Evolutionary conservation across 2,888 invertebrate species (phyloP), one percentile per base, ranked within the genome.

Genomic region (Chouioia cunea): DNA sequence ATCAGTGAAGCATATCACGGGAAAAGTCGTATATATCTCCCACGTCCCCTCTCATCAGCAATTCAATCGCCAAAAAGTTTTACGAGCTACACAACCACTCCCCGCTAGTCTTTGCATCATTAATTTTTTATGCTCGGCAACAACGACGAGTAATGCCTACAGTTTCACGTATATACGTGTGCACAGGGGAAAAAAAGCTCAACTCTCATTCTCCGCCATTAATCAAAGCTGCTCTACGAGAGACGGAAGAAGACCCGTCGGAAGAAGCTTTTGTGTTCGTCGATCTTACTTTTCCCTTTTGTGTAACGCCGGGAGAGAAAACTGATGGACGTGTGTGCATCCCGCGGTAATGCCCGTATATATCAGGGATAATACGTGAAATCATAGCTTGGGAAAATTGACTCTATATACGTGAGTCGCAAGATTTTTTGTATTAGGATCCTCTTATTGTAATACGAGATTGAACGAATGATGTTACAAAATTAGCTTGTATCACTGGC

Each of bases 51-150:
- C 59, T 47, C 20, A 70, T 70, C 48, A 53, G 47, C 70, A 65
- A 64, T 70, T 70, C 65, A 64, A 65, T 70, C 54, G 48, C 47
- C 53, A n/a, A 47, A 57, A 64, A 59, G 53, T 36, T 65, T 53
- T 58, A 62, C 8, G 46, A 43, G 27, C 12, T 50, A 46, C 64
- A 16, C 48, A 12, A 4, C 23, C 22, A 20, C 43, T 15, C 46
- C 27, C 46, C 48, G n/a, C 16, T 6, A 4, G 16, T 43, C 27
- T 50, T 18, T 20, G 18, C 27, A n/a, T 60, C 50, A 65, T 57
- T 65, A 56, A 56, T 65, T 65, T 65, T 63, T 65, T 59, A 59
- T 60, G 27, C 18, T 12, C 48, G 23, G 36, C 22, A 18, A 18
- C 14, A 46, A 18, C 15, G 20, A 12, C 2, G 46, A 59, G 59